Evolutionary conservation across 2,113 vertebrate genomes (phyloP).

Genomic region (Guaruba guarouba): DNA sequence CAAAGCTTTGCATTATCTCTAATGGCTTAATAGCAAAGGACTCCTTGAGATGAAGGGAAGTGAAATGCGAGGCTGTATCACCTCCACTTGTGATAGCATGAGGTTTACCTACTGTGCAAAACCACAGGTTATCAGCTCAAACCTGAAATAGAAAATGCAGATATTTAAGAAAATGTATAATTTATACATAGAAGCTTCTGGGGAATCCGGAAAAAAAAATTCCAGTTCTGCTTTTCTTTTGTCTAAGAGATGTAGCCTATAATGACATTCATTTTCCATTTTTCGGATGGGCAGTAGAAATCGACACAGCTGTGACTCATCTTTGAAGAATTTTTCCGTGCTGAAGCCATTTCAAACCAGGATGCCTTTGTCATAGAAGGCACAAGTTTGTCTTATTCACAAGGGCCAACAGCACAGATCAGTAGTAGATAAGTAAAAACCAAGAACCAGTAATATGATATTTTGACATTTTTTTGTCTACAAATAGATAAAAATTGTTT

Average conservation of each 20-base stretch:
- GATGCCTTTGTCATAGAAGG: not conserved
- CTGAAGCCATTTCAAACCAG: not conserved
- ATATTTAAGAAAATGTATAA: slow-evolving; percentile 69
- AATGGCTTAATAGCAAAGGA: slow-evolving; percentile 11
- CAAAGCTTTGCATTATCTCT: slow-evolving; percentile 11
- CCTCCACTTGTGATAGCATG: slow-evolving; percentile 27
- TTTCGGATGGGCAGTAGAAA: slow-evolving; percentile 43
- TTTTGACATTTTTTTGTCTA: not conserved
- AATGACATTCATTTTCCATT: slow-evolving; percentile 6
- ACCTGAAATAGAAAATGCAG: slow-evolving; percentile 71
- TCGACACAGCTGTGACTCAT: not conserved
- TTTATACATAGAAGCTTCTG: slow-evolving; percentile 63
- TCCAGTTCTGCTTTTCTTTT: slow-evolving; percentile 10
- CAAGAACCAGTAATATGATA: not conserved
- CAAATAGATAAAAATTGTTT: not conserved
- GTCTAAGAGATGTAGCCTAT: not conserved
- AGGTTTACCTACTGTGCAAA: slow-evolving; percentile 55
- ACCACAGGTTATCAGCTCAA: slow-evolving; percentile 69
- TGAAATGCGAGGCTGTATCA: slow-evolving; percentile 33
- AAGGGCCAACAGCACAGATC: not conserved
- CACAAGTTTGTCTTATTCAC: not conserved
- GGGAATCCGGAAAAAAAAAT: not conserved
- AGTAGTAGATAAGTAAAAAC: not conserved
- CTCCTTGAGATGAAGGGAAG: slow-evolving; percentile 11
- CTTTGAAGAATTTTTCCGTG: not conserved